Evolutionary conservation across 1,140 invertebrate species (phyloP), one percentile per base, ranked within the genome.

Genomic region (Uloborus diversus): DNA sequence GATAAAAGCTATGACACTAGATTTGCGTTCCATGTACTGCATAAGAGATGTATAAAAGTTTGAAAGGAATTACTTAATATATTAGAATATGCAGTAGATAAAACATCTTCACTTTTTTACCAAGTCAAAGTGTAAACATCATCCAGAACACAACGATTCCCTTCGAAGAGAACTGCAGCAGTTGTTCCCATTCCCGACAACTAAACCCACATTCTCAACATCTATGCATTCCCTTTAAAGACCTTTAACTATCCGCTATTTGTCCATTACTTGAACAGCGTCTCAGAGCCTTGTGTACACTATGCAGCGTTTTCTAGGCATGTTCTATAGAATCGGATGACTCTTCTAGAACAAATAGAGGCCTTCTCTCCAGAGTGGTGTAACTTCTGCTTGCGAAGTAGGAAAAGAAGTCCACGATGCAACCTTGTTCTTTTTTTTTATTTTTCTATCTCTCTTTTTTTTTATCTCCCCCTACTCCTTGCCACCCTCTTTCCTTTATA

Each of bases 191-290:
- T n/a, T n/a, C n/a, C n/a, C n/a, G n/a, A n/a, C n/a, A n/a, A n/a
- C n/a, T n/a, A n/a, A n/a, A n/a, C n/a, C n/a, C n/a, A n/a, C n/a
- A n/a, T n/a, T n/a, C n/a, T n/a, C n/a, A n/a, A n/a, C n/a, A n/a
- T n/a, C n/a, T n/a, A n/a, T n/a, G n/a, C n/a, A n/a, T n/a, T n/a
- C n/a, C n/a, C n/a, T n/a, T n/a, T n/a, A n/a, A n/a, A n/a, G n/a
- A n/a, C n/a, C n/a, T n/a, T n/a, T n/a, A n/a, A n/a, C 56, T 20
- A 47, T 73, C n/a, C 57, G 32, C 56, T 73, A 30, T 73, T 73
- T 73, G 25, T 57, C 69, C 69, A 73, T 73, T 73, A 73, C 69
- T 73, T 61, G 56, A 73, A 32, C 32, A 13, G 56, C n/a, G 33
- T 47, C 56, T 59, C 37, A 17, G 20, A 23, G 59, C 37, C 69